Evolutionary conservation across 64 coral and sea anemone species (phyloP).

Genomic region (Pachyseris speciosa): DNA sequence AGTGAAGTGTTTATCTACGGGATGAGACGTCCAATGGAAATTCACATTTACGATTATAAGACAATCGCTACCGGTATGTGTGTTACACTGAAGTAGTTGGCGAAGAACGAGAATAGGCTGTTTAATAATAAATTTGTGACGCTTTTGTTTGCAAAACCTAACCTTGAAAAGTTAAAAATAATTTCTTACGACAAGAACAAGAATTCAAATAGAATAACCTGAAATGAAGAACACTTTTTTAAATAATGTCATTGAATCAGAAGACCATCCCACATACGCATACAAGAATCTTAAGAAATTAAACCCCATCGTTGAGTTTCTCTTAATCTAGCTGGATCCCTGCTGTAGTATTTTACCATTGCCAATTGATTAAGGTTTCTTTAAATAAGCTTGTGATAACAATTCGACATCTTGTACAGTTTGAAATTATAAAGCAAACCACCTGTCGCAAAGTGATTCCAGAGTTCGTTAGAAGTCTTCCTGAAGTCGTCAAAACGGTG

Average conservation of each 20-base stretch:
- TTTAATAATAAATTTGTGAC: not conserved
- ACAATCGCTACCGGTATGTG: not conserved
- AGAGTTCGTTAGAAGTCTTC: not conserved
- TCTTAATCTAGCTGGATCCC: not conserved
- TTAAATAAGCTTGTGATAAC: too few species aligned
- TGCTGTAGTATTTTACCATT: not conserved
- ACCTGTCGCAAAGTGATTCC: not conserved
- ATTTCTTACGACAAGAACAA: not conserved
- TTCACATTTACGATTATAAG: slow-evolving; percentile 28
- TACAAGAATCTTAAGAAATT: not conserved
- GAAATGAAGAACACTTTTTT: not conserved
- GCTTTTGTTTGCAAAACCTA: not conserved
- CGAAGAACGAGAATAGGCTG: not conserved
- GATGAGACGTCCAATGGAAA: slow-evolving; percentile 18
- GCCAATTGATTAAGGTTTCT: too few species aligned
- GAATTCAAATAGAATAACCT: not conserved
- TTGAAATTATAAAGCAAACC: not conserved
- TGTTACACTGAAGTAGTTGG: not conserved
- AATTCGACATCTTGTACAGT: not conserved
- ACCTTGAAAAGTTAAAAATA: not conserved
- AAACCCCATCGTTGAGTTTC: not conserved
- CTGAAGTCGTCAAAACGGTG: not conserved
- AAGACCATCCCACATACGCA: not conserved
- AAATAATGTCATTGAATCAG: not conserved
- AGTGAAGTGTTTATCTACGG: slow-evolving; percentile 30